phyloP scores from a whole-genome alignment of 1,140 invertebrate genomes.

The Paraescarpia echinospica region DNA sequence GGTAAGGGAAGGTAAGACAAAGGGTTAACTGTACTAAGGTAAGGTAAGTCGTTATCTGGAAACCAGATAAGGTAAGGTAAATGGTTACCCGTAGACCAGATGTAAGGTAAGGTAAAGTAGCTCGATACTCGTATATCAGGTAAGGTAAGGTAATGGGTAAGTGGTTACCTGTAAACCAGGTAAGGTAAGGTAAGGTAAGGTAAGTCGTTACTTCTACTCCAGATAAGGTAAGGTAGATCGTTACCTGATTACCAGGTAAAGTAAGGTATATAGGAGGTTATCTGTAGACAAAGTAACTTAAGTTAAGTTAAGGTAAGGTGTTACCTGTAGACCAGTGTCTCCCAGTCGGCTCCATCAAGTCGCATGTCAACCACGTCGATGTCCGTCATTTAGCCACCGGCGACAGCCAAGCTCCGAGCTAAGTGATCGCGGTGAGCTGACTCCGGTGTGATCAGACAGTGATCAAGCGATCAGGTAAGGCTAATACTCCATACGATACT shows the following conservation, averaged over 20 bases:
- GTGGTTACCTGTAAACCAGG: background rate
- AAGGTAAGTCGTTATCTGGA: too few relatives aligned
- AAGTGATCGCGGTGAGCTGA: background rate
- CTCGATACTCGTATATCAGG: too few relatives aligned
- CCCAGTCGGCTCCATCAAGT: background rate
- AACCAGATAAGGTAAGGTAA: too few relatives aligned
- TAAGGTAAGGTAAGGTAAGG: background rate
- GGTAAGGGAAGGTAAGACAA: too few relatives aligned
- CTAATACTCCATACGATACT: background rate
- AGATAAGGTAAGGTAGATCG: background rate
- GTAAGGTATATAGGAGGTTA: background rate
- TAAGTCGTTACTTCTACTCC: background rate
- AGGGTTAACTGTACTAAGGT: too few relatives aligned
- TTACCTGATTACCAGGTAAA: too few relatives aligned
- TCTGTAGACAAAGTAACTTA: background rate
- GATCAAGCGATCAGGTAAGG: background rate
- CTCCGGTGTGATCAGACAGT: background rate
- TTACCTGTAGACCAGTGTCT: conserved; percentile 4
- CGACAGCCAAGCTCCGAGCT: background rate
- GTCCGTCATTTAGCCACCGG: conserved; percentile 3
- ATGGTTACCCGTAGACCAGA: too few relatives aligned
- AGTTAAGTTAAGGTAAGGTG: background rate
- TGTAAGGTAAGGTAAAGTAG: too few relatives aligned
- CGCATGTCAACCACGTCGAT: background rate
- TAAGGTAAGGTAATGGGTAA: too few relatives aligned